Evolutionary conservation across 2,888 invertebrate genomes (phyloP).

Genomic region (Colostygia pectinataria): DNA sequence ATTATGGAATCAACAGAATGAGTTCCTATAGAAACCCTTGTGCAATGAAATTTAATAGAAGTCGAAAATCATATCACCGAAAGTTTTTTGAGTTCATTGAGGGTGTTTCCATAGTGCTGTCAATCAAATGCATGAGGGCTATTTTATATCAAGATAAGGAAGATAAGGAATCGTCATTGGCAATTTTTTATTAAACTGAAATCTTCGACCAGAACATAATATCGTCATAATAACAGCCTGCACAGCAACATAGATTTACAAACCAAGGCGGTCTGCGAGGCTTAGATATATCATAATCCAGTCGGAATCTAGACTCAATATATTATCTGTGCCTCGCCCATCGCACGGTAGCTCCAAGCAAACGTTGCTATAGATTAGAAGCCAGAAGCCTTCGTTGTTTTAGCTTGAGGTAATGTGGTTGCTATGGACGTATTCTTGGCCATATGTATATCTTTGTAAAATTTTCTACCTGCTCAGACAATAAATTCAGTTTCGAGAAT

Average conservation of each 20-base stretch:
- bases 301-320: slow-evolving; percentile 44
- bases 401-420: slow-evolving; percentile 3
- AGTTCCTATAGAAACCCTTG: slow-evolving; percentile 24
- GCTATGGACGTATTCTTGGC: not conserved
- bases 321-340: slow-evolving; percentile 39
- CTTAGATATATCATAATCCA: slow-evolving; percentile 50
- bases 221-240: slow-evolving; percentile 43
- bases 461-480: not conserved
- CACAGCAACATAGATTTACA: slow-evolving; percentile 37
- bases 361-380: slow-evolving; percentile 37
- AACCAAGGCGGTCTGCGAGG: slow-evolving; percentile 29
- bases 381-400: slow-evolving; percentile 27
- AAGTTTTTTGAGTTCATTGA: not conserved
- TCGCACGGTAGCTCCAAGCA: slow-evolving; percentile 40
- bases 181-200: slow-evolving; percentile 24
- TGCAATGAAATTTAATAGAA: not conserved
- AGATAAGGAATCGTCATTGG: too few species aligned
- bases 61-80: not conserved
- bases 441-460: not conserved
- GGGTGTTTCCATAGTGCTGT: too few species aligned
- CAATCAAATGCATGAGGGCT: too few species aligned
- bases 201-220: slow-evolving; percentile 38
- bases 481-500: slow-evolving; percentile 4
- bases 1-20: slow-evolving; percentile 26
- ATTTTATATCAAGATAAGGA: too few species aligned